Percentiles rank a stretch among this genome's conserved stretches.
Evolutionary conservation across 2,888 invertebrate species (phyloP).

Genomic region (Peribatodes rhomboidaria): DNA sequence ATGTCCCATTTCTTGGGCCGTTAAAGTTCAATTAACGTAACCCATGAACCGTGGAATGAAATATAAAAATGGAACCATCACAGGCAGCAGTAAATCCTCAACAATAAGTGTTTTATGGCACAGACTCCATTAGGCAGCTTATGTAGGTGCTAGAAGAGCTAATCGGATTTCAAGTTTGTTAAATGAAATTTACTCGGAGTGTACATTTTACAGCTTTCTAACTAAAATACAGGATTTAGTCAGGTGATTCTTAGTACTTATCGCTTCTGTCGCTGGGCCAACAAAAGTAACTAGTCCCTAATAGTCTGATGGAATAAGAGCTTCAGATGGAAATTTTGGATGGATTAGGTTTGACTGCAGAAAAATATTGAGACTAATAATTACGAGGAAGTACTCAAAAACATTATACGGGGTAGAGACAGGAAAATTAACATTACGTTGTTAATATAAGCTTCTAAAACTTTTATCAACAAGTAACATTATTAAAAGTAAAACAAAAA

Average conservation of each 20-base stretch:
- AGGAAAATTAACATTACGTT: no score
- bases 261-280: no score
- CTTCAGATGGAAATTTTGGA: no score
- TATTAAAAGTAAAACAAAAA: no score
- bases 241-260: no score
- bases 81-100: conserved; percentile 66
- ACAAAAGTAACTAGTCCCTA: no score
- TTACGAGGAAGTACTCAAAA: no score
- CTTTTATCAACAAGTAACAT: no score
- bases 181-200: conserved; percentile 37
- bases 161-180: conserved; percentile 53
- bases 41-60: conserved; percentile 74
- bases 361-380: no score
- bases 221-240: not conserved
- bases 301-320: not conserved
- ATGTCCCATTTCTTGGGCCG: conserved; percentile 70
- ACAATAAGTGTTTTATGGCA: conserved; percentile 72
- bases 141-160: conserved; percentile 38
- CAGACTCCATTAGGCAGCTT: conserved; percentile 59
- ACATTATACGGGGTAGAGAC: no score
- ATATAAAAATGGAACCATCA: conserved; percentile 76
- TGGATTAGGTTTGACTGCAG: no score
- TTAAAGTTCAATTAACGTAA: conserved; percentile 79
- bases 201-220: not conserved
- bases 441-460: no score